Conservation (phyloP, 1,140 invertebrate species). For the Apis cerana region DNA sequence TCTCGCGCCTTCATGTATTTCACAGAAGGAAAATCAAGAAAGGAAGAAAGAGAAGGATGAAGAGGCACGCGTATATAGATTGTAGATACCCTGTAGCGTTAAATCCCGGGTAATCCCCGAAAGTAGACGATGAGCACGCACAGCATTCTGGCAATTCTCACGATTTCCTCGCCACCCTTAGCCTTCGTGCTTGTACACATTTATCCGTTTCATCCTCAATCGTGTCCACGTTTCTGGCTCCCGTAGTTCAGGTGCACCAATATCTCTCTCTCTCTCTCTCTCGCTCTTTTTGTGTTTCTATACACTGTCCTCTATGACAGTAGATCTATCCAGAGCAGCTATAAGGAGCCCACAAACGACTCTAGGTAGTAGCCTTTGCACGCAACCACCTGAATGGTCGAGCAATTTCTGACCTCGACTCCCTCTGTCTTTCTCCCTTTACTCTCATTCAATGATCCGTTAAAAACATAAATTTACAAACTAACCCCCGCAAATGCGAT, state of each 20-base stretch:
- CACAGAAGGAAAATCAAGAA: not conserved
- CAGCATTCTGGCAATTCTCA: conserved; percentile 71
- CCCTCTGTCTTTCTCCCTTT: not conserved
- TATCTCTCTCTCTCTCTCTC: not conserved
- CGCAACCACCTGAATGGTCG: conserved; percentile 18
- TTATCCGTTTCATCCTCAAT: conserved; percentile 19
- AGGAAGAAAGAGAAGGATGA: too few species aligned
- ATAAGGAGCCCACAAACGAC: conserved; percentile 18
- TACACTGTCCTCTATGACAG: not conserved
- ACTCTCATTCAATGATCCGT: conserved; percentile 39
- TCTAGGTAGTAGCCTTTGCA: not conserved
- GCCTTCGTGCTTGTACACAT: conserved; percentile 35
- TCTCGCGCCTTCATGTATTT: conserved; percentile 13
- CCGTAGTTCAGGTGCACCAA: conserved; percentile 45
- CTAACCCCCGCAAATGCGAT: conserved; percentile 59
- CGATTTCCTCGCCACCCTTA: conserved; percentile 60
- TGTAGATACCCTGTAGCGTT: conserved; percentile 58
- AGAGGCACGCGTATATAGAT: conserved; percentile 33
- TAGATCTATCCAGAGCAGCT: conserved; percentile 36
- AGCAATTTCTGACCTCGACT: not conserved
- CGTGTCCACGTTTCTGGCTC: not conserved
- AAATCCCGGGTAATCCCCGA: conserved; percentile 65
- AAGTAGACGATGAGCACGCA: conserved; percentile 66
- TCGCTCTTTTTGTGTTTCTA: conserved; percentile 8
- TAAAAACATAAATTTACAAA: conserved; percentile 74